Base-by-base conservation (phyloP, 2,888 invertebrate species). In the Odontomyia ornata region DNA sequence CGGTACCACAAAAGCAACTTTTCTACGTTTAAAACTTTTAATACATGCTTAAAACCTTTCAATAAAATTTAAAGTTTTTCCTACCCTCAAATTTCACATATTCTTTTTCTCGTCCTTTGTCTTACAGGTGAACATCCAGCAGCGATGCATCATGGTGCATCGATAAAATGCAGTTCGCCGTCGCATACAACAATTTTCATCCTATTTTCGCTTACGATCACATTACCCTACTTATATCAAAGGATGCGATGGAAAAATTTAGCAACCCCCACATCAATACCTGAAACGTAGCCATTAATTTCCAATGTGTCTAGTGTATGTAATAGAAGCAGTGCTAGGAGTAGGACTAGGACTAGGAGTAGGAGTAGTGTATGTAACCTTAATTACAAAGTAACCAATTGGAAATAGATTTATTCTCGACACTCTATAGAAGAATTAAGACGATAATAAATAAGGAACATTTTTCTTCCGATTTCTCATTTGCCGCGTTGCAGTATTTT, bases 121-220 rank as follows among this genome's bases (percentile, higher is more conserved):
- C n/a, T 64, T 69, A 13, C 69, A 94, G 94, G 94, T 83, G 94
- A 94, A 88, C 93, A 93, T 85, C 94, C 94, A 82, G 94, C 94
- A 77, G 94, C 94, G 64, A 94, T 94, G 94, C 93, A 94, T 88
- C 93, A 93, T 82, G 92, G 93, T 69, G 89, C 82, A 77, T 83
- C 84, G 64, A 79, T 83, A 80, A 81, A 82, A 62, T 76, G 82
- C n/a, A 82, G 80, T 79, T 82, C 83, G 75, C 83, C 85, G 76
- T 73, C 73, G 15, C 23, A 57, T 60, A 79, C 83, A 27, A 80
- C 81, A 76, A 65, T 82, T 36, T 78, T 83, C 67, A 79, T 85
- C 76, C 77, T 84, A 57, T 69, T 81, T 71, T 80, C 79, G 57
- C 62, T 86, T 43, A 80, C 84, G 77, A 80, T 83, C 30, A 82